phyloP scores from a whole-genome alignment of 1,140 invertebrate species.

The Drosophila jambulina region DNA sequence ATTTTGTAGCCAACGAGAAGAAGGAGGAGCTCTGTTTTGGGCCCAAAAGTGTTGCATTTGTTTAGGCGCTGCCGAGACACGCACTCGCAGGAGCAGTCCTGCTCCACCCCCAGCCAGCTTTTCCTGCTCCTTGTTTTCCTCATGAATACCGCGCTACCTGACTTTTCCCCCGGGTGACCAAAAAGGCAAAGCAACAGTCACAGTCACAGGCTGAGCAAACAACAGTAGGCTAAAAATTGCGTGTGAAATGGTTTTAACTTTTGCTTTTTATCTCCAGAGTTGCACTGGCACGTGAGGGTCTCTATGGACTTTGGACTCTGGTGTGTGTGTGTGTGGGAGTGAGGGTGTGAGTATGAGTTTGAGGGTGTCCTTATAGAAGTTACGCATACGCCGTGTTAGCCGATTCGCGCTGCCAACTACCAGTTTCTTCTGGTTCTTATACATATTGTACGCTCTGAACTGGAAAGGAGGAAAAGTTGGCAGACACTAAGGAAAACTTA shows the following conservation, averaged over 20 bases:
- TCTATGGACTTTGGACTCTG: conserved; percentile 14
- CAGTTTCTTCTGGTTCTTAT: conserved; percentile 44
- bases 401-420: conserved; percentile 26
- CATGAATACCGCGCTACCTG: conserved; percentile 26
- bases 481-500: background rate
- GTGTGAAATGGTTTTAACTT: conserved; percentile 83
- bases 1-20: conserved; percentile 59
- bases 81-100: conserved; percentile 28
- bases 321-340: conserved; percentile 13
- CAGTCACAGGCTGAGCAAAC: conserved; percentile 37
- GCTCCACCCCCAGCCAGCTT: background rate
- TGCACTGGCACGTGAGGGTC: conserved; percentile 66
- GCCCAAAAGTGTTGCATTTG: conserved; percentile 78
- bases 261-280: conserved; percentile 79
- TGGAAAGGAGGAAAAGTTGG: conserved; percentile 9
- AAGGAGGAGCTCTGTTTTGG: conserved; percentile 20
- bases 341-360: background rate
- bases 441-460: conserved; percentile 9
- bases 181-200: conserved; percentile 45
- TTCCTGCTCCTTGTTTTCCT: conserved; percentile 1
- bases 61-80: conserved; percentile 68
- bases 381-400: conserved; percentile 74
- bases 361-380: conserved; percentile 53
- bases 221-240: conserved; percentile 75
- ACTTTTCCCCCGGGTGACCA: conserved; percentile 60